Evolutionary conservation across 2,113 vertebrate species (phyloP), one percentile per base, ranked within the genome.

Genomic region (Anguilla japonica): DNA sequence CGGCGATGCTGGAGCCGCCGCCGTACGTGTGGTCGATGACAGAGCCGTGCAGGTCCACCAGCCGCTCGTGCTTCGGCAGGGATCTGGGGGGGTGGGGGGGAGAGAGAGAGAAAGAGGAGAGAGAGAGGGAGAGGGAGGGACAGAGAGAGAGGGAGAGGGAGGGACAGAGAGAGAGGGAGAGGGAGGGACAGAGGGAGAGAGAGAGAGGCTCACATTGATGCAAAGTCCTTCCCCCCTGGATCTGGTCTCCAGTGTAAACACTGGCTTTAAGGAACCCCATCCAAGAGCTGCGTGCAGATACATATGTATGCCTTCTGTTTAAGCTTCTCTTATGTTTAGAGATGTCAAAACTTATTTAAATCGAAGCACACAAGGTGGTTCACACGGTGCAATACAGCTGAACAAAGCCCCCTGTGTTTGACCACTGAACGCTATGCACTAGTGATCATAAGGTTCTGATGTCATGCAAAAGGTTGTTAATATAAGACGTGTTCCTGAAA

Each of bases 21-120:
- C 95, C 97, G 0, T 99, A 99, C 75, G 92, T 96, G 88, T 99
- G 97, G 90, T 99, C 98, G 1, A 99, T 99, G 78, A 99, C 98
- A 0, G 98, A 99, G 0, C 98, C 98, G 0, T 99, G 98, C 43
- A 99, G 96, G 87, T 99, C 97, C 4, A 99, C 98, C 0, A 99
- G 92, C 1, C 98, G 95, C 93, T 98, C 97, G 0, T 99, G 98
- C 80, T 96, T 97, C 2, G 98, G 97, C 88, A 99, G 93, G 81
- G 98, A 97, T 93, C 98, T 99, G 89, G 15, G 83, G 1, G 0
- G 57, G 1, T 79, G 67, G 5, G 29, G 13, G 79, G 18, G 11
- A n/a, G 40, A 20, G 41, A 5, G 63, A 53, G 29, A 43, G 63
- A 34, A 46, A 46, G 34, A 34, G 34, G 43, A 46, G 43, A 46